Evolutionary conservation across 2,797 vertebrate genomes (phyloP).

Genomic region (Cossypha niveicapilla): DNA sequence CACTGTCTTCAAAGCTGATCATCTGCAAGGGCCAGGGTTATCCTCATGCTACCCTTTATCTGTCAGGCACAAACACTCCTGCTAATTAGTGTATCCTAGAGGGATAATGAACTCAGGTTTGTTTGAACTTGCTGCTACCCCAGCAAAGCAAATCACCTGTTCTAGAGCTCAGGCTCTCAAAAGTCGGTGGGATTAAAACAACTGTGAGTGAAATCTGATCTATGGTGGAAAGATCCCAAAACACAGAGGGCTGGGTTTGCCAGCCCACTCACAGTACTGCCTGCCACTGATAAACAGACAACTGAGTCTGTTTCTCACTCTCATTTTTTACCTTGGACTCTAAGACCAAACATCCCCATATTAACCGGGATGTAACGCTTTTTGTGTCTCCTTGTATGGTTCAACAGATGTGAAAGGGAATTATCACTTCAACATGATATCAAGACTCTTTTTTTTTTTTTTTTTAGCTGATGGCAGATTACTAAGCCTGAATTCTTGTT

Average conservation of each 20-base stretch:
- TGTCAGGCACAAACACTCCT: neutral
- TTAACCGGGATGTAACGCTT: neutral
- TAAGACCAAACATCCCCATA: neutral
- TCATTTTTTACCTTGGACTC: neutral
- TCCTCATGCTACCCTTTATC: neutral
- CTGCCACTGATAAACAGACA: neutral
- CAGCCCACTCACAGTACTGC: neutral
- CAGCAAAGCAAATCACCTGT: slow-evolving; percentile 8
- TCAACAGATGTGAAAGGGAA: slow-evolving; percentile 41
- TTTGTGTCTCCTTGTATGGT: neutral
- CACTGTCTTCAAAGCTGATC: neutral
- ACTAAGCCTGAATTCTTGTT: slow-evolving; percentile 61
- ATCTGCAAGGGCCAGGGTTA: neutral
- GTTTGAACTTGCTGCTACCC: neutral
- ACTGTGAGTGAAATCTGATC: neutral
- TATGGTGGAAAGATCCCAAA: neutral
- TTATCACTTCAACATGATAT: slow-evolving; percentile 43
- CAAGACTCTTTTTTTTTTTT: neutral
- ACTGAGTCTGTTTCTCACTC: neutral
- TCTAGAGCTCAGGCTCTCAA: neutral
- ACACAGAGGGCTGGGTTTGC: neutral
- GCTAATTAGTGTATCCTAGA: neutral
- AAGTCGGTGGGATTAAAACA: neutral
- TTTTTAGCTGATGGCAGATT: slow-evolving; percentile 36
- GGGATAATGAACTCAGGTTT: neutral